Percentiles rank a stretch among this genome's conserved stretches.
These are phyloP conservation scores for Takifugu ocellatus DNA, from an alignment of 2,797 vertebrate species.

Conservation along the genomic window DNA sequence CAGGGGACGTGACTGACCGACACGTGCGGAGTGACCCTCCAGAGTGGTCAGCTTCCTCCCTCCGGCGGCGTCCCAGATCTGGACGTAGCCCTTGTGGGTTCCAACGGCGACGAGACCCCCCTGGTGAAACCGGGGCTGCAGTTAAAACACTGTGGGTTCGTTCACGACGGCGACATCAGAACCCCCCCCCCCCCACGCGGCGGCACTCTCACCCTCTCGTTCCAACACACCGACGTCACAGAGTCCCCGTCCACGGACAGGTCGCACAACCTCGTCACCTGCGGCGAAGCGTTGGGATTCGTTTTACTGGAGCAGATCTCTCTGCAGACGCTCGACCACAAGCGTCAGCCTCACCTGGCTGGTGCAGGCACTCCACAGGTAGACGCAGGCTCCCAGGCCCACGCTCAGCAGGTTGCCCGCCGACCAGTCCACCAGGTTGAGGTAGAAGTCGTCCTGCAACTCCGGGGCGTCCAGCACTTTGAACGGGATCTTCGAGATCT, in stretches of 20 bases:
- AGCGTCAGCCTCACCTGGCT: slow-evolving; percentile 71
- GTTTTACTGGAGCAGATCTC: neutral
- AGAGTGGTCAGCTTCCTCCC: slow-evolving; percentile 81
- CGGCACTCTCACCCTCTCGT: slow-evolving; percentile 74
- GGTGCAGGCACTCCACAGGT: slow-evolving; percentile 85
- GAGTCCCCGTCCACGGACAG: slow-evolving; percentile 83
- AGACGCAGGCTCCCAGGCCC: slow-evolving; percentile 82
- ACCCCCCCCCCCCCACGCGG: too few species aligned
- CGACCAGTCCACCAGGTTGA: slow-evolving; percentile 86
- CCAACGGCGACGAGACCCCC: slow-evolving; percentile 81
- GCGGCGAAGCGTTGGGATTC: slow-evolving; percentile 1
- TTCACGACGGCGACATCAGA: neutral
- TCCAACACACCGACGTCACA: slow-evolving; percentile 84
- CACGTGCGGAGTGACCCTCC: slow-evolving; percentile 82
- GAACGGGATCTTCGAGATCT: slow-evolving; percentile 87
- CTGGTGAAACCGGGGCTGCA: slow-evolving; percentile 43
- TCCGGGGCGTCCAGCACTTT: slow-evolving; percentile 84
- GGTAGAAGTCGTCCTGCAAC: slow-evolving; percentile 86
- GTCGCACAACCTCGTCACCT: slow-evolving; percentile 83
- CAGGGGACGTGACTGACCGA: slow-evolving; percentile 68
- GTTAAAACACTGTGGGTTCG: neutral
- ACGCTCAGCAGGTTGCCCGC: slow-evolving; percentile 82
- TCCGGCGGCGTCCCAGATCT: slow-evolving; percentile 84
- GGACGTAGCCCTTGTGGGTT: slow-evolving; percentile 83
- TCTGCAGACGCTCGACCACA: neutral